These are phyloP conservation scores for Netelia inedita DNA, from an alignment of 2,888 invertebrate genomes.

Conservation along the genomic window DNA sequence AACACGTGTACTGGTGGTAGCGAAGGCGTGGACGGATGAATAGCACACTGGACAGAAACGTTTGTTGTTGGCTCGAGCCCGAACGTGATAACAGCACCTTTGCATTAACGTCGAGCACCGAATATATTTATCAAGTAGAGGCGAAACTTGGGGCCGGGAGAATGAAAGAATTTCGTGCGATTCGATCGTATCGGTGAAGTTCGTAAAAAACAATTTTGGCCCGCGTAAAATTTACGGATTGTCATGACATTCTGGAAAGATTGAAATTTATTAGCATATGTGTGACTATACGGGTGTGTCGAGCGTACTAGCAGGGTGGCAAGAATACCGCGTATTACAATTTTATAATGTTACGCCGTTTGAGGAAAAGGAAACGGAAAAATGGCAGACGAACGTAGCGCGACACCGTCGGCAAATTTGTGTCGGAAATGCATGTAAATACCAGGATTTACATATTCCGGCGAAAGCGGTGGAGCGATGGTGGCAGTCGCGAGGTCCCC, in stretches of 20 bases:
- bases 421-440: constrained; percentile 67
- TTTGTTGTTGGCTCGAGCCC: constrained; percentile 71
- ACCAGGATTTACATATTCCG: constrained; percentile 63
- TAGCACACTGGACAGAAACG: constrained; percentile 69
- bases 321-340: constrained; percentile 22
- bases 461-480: constrained; percentile 28
- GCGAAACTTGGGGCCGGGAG: neutral
- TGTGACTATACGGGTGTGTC: neutral
- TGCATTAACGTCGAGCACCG: constrained; percentile 13
- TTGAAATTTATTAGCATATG: neutral
- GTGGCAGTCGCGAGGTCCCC: constrained; percentile 3
- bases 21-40: neutral
- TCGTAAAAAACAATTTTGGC: neutral
- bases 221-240: neutral
- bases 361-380: neutral
- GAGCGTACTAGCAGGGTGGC: neutral
- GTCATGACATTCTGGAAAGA: neutral
- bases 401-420: constrained; percentile 50
- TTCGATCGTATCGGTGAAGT: neutral
- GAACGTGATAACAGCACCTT: constrained; percentile 75
- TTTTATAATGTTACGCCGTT: constrained; percentile 5
- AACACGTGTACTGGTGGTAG: neutral
- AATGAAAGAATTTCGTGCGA: neutral
- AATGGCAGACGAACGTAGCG: neutral
- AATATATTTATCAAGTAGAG: neutral